A percentile compares a stretch with the other conserved stretches of the same genome.
These are phyloP conservation scores for Athrips mouffetella DNA, from an alignment of 2,888 invertebrate genomes.

Conservation along the genomic window DNA sequence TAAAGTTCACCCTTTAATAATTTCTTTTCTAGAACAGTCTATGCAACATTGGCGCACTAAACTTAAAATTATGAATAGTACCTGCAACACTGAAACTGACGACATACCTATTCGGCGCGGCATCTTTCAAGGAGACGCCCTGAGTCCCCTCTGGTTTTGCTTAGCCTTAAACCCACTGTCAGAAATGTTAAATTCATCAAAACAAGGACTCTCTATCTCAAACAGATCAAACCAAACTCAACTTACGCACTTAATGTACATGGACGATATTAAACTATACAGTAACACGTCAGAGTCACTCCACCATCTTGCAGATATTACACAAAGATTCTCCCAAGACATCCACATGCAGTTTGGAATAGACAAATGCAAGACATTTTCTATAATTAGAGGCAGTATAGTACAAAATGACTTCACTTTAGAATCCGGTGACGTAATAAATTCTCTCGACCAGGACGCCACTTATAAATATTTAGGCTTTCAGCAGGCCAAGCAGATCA, in stretches of 20 bases:
- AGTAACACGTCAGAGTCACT: neutral
- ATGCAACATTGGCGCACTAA: constrained; percentile 21
- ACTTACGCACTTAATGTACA: neutral
- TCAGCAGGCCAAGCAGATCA: too few species aligned
- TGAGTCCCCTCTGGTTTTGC: constrained; percentile 23
- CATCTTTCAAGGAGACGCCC: constrained; percentile 26
- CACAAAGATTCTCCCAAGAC: constrained; percentile 7
- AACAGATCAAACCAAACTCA: neutral
- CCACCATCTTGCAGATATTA: constrained; percentile 1
- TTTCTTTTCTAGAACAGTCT: constrained; percentile 7
- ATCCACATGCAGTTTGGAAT: constrained; percentile 12
- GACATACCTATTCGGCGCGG: constrained; percentile 22
- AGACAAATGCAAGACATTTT: constrained; percentile 13
- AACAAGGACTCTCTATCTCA: neutral
- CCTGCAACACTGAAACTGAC: neutral
- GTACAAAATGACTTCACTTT: neutral
- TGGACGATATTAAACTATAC: too few species aligned
- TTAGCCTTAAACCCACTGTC: constrained; percentile 8
- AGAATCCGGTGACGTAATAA: neutral
- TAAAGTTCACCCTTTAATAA: constrained; percentile 25
- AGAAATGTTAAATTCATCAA: neutral
- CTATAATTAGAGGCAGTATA: neutral
- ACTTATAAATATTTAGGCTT: constrained; percentile 9
- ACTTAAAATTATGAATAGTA: constrained; percentile 9
- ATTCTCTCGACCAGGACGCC: neutral